phyloP scores from a whole-genome alignment of 2,797 vertebrate genomes.

The Onychomys arenicola region DNA sequence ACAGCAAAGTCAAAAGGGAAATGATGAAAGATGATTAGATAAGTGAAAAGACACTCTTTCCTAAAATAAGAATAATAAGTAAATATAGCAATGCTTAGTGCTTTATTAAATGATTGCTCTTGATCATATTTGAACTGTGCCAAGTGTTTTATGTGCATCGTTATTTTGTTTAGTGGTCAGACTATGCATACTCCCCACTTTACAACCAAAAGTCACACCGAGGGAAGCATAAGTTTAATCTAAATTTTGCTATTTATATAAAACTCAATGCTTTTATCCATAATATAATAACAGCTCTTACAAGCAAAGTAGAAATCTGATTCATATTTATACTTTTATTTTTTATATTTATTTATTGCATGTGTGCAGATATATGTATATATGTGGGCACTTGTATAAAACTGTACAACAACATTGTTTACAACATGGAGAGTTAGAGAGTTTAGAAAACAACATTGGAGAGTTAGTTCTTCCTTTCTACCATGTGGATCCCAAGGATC shows the following conservation, averaged over 20 bases:
- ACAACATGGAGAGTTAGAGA: no score
- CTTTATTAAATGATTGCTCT: not conserved
- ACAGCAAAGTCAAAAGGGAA: not conserved
- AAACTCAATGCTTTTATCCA: not conserved
- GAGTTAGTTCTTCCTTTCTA: not conserved
- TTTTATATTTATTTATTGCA: not conserved
- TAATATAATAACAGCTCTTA: not conserved
- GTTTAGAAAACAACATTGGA: not conserved
- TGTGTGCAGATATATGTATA: not conserved
- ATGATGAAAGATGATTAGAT: not conserved
- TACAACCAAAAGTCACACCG: not conserved
- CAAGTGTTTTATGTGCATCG: not conserved
- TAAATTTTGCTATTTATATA: not conserved
- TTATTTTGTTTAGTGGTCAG: slow-evolving; percentile 11
- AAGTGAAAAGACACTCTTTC: slow-evolving; percentile 18
- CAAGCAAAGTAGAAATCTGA: slow-evolving; percentile 24
- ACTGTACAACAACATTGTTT: no score
- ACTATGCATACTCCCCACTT: not conserved
- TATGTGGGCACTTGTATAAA: not conserved
- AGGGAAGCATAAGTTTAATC: not conserved
- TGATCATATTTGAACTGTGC: not conserved
- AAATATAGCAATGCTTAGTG: not conserved
- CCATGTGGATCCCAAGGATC: not conserved
- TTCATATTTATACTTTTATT: not conserved
- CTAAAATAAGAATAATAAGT: slow-evolving; percentile 15